Conservation (phyloP, 2,113 vertebrate genomes). For the Zosterops hypoxanthus region DNA sequence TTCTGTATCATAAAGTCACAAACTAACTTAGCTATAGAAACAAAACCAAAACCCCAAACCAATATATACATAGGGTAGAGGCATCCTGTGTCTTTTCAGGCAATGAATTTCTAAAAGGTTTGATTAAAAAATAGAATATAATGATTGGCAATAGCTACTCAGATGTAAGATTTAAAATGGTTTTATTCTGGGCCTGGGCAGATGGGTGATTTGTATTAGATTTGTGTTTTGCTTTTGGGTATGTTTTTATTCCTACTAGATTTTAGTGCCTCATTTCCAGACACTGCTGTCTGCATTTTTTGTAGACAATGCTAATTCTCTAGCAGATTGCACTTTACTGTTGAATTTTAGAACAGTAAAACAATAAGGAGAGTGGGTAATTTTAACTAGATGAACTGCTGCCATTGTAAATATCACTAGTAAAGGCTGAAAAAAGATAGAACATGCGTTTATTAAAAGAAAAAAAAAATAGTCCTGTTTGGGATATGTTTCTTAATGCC, state of each 20-base stretch:
- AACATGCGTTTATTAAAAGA: not conserved
- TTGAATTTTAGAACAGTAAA: constrained; percentile 26
- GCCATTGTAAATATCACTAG: not conserved
- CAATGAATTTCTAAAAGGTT: constrained; percentile 64
- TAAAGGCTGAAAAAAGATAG: not conserved
- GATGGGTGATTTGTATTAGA: constrained; percentile 46
- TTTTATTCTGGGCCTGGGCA: constrained; percentile 1
- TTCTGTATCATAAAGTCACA: constrained; percentile 1
- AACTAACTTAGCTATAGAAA: constrained; percentile 25
- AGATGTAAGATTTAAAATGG: constrained; percentile 17
- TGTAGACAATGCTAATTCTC: constrained; percentile 28
- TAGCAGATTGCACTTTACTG: constrained; percentile 11
- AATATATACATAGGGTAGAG: not conserved
- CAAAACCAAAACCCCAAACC: not conserved
- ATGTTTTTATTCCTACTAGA: not conserved
- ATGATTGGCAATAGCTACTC: not conserved
- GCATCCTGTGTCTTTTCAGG: not conserved
- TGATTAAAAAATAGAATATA: constrained; percentile 39
- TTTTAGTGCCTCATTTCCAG: constrained; percentile 39
- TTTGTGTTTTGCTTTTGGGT: constrained; percentile 26
- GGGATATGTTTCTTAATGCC: not conserved
- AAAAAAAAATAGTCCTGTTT: not conserved
- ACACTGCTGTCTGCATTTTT: constrained; percentile 44
- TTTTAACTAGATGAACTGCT: not conserved
- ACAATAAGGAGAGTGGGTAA: not conserved